Conservation (phyloP, 2,113 vertebrate genomes). For the Dinomys branickii region DNA sequence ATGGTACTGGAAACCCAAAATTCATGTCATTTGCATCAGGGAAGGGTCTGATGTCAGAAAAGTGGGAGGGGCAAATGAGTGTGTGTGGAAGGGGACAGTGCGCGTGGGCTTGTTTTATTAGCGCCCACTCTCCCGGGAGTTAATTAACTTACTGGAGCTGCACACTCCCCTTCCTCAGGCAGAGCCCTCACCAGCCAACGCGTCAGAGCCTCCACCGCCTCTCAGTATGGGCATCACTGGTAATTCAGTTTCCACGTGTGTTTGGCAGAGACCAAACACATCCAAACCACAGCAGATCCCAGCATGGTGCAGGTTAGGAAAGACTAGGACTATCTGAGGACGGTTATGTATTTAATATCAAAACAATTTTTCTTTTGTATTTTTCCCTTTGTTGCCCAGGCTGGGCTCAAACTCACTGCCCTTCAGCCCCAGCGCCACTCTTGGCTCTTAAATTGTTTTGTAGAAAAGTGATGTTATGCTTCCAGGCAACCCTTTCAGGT, state of each 20-base stretch:
- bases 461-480: neutral
- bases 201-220: no score
- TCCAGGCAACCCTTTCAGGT: neutral
- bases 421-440: neutral
- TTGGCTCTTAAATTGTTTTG: neutral
- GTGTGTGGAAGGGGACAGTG: neutral
- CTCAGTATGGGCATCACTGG: neutral
- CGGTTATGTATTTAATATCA: neutral
- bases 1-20: neutral
- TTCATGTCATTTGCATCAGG: neutral
- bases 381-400: neutral
- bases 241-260: neutral
- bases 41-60: neutral
- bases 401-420: neutral
- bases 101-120: neutral
- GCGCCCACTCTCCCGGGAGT: no score
- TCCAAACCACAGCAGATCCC: neutral
- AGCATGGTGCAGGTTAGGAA: neutral
- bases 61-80: neutral
- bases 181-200: neutral
- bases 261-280: neutral
- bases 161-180: neutral
- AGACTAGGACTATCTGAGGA: neutral
- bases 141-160: no score
- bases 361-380: neutral